These are phyloP conservation scores for Todiramphus chloris DNA, from an alignment of 2,113 vertebrate genomes.

Conservation along the genomic window DNA sequence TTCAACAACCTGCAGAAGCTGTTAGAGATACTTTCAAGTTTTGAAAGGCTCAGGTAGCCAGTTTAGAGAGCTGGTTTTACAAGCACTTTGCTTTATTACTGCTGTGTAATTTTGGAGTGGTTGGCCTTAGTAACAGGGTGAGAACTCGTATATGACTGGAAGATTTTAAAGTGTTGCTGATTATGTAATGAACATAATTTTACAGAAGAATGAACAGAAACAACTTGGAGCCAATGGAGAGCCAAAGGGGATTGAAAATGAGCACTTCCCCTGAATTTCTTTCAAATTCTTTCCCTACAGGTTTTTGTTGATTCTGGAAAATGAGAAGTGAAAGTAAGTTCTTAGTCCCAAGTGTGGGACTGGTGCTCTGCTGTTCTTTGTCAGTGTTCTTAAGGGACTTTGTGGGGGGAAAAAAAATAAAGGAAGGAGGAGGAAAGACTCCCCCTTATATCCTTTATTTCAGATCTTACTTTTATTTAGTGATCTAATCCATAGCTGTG, in stretches of 20 bases:
- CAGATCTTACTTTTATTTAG: neutral
- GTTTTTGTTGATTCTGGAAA: neutral
- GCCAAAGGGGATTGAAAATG: neutral
- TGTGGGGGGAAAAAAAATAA: accelerated
- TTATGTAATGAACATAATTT: neutral
- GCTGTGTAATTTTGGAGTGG: neutral
- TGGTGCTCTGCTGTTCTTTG: neutral
- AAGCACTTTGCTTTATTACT: neutral
- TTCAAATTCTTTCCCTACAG: neutral
- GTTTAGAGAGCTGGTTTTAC: neutral
- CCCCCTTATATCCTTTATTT: neutral
- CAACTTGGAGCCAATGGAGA: neutral
- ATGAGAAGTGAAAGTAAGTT: neutral
- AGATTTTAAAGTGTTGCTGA: neutral
- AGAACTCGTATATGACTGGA: neutral
- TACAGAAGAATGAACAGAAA: neutral
- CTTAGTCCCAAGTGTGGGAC: neutral
- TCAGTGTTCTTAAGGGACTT: neutral
- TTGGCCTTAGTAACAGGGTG: neutral
- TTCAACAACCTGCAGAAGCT: neutral
- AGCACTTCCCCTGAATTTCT: neutral
- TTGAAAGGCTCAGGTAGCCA: neutral
- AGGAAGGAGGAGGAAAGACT: neutral
- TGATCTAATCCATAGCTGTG: neutral
- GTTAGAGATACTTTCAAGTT: neutral